Conservation (phyloP, 2,797 vertebrate species). For the Scolopax rusticola region DNA sequence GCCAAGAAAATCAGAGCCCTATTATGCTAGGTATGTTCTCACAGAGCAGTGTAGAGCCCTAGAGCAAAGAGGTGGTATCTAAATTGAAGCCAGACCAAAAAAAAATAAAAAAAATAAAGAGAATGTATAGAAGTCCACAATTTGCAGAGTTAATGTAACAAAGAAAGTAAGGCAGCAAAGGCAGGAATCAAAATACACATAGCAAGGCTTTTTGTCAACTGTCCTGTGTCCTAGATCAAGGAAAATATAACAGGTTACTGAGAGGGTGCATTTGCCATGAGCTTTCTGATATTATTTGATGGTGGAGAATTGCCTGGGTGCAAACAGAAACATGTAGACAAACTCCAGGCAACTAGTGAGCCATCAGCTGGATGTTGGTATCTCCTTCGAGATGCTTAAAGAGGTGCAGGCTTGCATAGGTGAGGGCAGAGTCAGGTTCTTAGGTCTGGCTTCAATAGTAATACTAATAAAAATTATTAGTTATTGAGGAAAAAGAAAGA, state of each 20-base stretch:
- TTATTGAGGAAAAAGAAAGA: background rate
- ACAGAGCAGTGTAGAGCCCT: background rate
- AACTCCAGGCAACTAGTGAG: background rate
- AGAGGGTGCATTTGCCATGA: background rate
- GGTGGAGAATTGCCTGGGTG: background rate
- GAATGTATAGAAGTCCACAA: background rate
- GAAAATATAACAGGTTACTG: background rate
- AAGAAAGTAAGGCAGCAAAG: background rate
- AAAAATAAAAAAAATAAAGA: background rate
- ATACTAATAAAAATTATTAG: background rate
- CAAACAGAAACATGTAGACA: background rate
- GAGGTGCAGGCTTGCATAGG: background rate
- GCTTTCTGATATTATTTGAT: background rate
- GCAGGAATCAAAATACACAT: background rate
- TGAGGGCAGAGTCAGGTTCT: background rate
- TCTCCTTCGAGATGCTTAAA: background rate
- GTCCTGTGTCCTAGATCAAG: background rate
- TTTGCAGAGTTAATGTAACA: background rate
- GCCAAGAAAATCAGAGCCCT: constrained; percentile 9
- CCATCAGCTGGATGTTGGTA: background rate
- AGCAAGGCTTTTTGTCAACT: background rate
- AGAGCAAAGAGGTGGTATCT: background rate
- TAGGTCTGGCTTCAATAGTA: background rate
- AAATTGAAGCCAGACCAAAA: background rate
- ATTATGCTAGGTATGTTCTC: background rate